Base-by-base conservation (phyloP, 92 coral and sea anemone genomes). In the Umimayanthus kanabou region DNA sequence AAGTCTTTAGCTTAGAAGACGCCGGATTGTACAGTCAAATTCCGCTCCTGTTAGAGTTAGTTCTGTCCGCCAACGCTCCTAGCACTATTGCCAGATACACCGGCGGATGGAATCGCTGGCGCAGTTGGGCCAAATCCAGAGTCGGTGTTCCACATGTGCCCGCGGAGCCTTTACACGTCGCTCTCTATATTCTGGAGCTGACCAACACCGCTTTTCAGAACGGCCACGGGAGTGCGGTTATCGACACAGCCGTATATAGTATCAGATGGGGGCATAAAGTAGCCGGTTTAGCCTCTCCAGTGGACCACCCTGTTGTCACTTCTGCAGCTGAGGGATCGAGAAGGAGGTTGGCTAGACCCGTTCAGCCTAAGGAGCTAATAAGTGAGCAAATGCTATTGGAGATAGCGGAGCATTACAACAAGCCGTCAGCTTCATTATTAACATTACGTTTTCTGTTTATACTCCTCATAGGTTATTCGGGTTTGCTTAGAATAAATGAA, bases 171-270 rank as follows among this genome's bases (percentile, higher is more conserved):
- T 40, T 80, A 15, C 73, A 40, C 57, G 75, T 82, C 37, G 58
- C 86, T 30, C 42, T 85, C 1, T 89, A 58, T 85, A 85, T 76
- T 53, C 33, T 89, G 67, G 89, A 89, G 39, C 29, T 80, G 2
- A 80, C 92, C 61, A 71, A 84, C 53, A 57, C 89, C 26, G 55
- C 88, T 76, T 64, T 79, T 30, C 69, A 69, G 6, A 47, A 20
- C 37, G 70, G 49, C 18, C 66, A 80, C n/a, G 82, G 82, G 22
- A 79, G 82, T 79, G 37, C 67, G 16, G 39, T 79, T 25, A 77
- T 88, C 16, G 90, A 88, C 55, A 80, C 90, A 25, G 91, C n/a
- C n/a, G n/a, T 89, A 39, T 89, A 85, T 50, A 89, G 92, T 55
- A 89, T 89, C 7, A 47, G 89, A 70, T 89, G 86, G 92, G 86